Evolutionary conservation across 92 coral and sea anemone species (phyloP).

Genomic region (Parazoanthus darwini): DNA sequence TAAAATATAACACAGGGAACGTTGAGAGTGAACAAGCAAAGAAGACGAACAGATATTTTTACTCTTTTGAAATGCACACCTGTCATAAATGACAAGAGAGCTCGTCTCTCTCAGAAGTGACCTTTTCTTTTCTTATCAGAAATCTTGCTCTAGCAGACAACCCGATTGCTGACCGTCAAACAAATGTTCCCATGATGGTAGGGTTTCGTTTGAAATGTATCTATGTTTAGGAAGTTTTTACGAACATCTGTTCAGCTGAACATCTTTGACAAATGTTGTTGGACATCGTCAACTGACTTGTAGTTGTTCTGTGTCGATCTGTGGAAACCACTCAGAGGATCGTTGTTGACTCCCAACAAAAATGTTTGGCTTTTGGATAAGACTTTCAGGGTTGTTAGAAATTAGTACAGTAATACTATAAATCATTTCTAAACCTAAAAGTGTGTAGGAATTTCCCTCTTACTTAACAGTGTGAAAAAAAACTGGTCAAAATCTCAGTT

Average conservation of each 20-base stretch:
- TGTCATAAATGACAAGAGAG: background rate
- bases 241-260: background rate
- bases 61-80: background rate
- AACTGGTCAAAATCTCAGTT: background rate
- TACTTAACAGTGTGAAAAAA: background rate
- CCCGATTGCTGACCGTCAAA: background rate
- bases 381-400: no score
- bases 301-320: no score
- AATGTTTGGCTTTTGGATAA: no score
- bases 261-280: background rate
- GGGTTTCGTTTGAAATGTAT: background rate
- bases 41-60: background rate
- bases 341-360: no score
- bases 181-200: conserved; percentile 1
- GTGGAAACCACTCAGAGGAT: no score
- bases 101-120: background rate
- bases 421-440: background rate
- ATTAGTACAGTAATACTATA: no score
- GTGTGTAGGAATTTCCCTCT: background rate
- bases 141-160: conserved; percentile 4
- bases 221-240: background rate
- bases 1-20: no score
- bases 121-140: conserved; percentile 17
- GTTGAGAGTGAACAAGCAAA: background rate
- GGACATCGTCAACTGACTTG: background rate